Conservation (phyloP, 1,140 invertebrate genomes). For the Tetragnatha versicolor region DNA sequence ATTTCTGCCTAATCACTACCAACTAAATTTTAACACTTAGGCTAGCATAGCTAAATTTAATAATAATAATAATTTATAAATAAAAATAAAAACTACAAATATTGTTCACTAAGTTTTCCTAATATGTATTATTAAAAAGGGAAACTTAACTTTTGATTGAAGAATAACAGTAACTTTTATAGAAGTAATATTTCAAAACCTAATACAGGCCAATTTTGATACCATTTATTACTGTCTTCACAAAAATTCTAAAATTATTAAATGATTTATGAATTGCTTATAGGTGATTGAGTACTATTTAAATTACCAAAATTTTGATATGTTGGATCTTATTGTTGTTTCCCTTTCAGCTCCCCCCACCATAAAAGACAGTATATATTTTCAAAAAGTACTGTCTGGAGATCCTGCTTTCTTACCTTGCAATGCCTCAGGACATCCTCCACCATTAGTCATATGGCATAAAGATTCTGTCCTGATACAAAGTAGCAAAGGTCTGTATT, state of each 20-base stretch:
- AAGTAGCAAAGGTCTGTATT: slow-evolving; percentile 13
- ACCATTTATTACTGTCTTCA: too few relatives aligned
- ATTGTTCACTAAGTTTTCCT: neutral
- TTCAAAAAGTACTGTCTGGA: slow-evolving; percentile 38
- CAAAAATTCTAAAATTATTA: neutral
- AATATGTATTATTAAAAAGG: neutral
- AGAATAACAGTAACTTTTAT: too few relatives aligned
- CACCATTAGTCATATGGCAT: slow-evolving; percentile 61
- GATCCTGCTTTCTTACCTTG: slow-evolving; percentile 52
- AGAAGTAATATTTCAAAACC: too few relatives aligned
- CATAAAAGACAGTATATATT: slow-evolving; percentile 10
- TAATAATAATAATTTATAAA: too few relatives aligned
- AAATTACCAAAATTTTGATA: neutral
- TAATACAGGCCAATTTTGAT: too few relatives aligned
- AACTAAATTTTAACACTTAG: too few relatives aligned
- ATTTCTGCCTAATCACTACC: neutral
- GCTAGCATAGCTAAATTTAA: too few relatives aligned
- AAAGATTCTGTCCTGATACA: slow-evolving; percentile 64
- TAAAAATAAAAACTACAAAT: neutral
- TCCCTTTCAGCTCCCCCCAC: slow-evolving; percentile 27
- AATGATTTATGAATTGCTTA: neutral
- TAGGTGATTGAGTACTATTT: neutral
- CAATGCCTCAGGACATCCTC: slow-evolving; percentile 58
- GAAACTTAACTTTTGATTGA: too few relatives aligned
- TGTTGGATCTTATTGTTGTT: neutral